These are phyloP conservation scores for Pseudopodoces humilis DNA, from an alignment of 2,113 vertebrate genomes.

Conservation along the genomic window DNA sequence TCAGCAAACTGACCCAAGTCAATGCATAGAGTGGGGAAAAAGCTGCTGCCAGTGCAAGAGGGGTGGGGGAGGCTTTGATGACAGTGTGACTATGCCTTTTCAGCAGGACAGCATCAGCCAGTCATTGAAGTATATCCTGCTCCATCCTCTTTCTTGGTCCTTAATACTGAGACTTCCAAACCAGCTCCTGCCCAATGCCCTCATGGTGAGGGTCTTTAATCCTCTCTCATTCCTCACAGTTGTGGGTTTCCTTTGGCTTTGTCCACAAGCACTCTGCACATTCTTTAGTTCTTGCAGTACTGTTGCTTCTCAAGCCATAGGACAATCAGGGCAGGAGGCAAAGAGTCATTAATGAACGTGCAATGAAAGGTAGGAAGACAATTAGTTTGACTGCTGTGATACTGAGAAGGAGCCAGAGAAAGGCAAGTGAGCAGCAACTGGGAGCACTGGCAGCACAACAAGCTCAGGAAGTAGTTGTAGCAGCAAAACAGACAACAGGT, in stretches of 20 bases:
- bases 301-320: not conserved
- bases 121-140: not conserved
- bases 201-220: accelerated
- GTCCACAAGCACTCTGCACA: accelerated
- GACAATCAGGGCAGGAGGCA: not conserved
- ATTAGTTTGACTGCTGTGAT: not conserved
- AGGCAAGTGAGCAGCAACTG: not conserved
- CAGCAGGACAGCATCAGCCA: not conserved
- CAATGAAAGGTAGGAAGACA: not conserved
- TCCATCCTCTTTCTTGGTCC: not conserved
- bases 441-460: not conserved
- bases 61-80: not conserved
- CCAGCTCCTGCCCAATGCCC: accelerated
- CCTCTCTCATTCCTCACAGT: not conserved
- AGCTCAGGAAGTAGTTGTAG: not conserved
- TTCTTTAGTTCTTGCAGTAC: not conserved
- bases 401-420: not conserved
- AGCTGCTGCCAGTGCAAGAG: not conserved
- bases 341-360: accelerated
- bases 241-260: not conserved
- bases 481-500: not conserved
- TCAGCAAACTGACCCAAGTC: not conserved
- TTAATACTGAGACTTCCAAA: not conserved
- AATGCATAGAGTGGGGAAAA: not conserved
- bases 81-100: not conserved